Evolutionary conservation across 2,797 vertebrate genomes (phyloP), one percentile per base, ranked within the genome.

Genomic region (Crocidura indochinensis): DNA sequence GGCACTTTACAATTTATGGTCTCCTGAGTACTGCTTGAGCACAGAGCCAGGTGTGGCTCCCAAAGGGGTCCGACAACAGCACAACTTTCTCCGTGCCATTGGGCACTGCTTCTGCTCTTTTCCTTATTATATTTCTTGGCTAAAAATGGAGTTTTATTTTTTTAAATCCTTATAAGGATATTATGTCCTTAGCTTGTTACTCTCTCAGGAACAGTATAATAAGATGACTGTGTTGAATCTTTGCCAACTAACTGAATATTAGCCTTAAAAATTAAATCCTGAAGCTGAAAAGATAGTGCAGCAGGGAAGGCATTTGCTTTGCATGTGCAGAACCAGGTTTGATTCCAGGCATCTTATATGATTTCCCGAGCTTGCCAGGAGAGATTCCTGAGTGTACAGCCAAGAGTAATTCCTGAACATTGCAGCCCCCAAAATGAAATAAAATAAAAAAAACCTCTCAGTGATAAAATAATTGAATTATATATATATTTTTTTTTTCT

Each of bases 101-200:
- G 20, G 80, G 29, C 56, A 1, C 47, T 49, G 0, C 67, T 14
- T 29, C 17, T 91, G 71, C 8, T 79, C 29, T n/a, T 60, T 69
- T 69, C 64, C 27, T 29, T 84, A 22, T 69, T 90, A 72, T 86
- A 44, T 73, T 81, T 27, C 24, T 49, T 77, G 68, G 44, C 38
- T 38, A 75, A 38, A 84, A 26, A n/a, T 31, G 62, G 29, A 82
- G 81, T 38, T 38, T 38, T n/a, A n/a, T n/a, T 38, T 38, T 69
- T 92, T 85, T 26, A 81, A 27, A 78, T 86, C 17, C 20, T 65
- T 64, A 74, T 0, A n/a, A 81, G 56, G 27, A 60, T 20, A 31
- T 79, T 87, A 83, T 90, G 64, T 49, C 44, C 29, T n/a, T 17
- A 47, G 12, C 2, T 53, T 81, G 22, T 69, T 56, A n/a, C 27